These are phyloP conservation scores for Pomatorhinus ruficollis DNA, from an alignment of 2,113 vertebrate genomes.

Conservation along the genomic window DNA sequence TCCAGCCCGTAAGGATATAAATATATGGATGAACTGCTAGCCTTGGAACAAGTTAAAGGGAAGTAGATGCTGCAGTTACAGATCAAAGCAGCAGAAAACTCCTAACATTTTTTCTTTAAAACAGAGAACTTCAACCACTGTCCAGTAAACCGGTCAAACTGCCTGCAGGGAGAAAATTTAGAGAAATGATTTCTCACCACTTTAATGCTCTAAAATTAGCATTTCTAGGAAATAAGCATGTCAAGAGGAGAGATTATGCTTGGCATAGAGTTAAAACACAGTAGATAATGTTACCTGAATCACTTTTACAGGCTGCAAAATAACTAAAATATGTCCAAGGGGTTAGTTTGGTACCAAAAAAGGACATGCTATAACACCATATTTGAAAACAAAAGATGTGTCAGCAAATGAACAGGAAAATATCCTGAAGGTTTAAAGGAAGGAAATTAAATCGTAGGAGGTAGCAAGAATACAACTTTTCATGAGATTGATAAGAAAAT, in stretches of 20 bases:
- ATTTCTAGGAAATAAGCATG: not conserved
- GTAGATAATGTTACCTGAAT: not conserved
- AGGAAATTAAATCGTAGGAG: slow-evolving; percentile 19
- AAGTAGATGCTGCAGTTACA: not conserved
- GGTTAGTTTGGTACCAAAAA: not conserved
- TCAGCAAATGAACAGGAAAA: slow-evolving; percentile 50
- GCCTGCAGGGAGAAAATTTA: not conserved
- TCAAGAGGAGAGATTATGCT: not conserved
- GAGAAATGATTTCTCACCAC: not conserved
- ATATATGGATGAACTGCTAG: slow-evolving; percentile 27
- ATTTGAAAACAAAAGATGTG: slow-evolving; percentile 30
- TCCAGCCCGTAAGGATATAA: not conserved
- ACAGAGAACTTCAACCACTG: not conserved
- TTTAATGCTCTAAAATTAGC: slow-evolving; percentile 11
- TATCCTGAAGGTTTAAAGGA: slow-evolving; percentile 43
- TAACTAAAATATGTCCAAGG: not conserved
- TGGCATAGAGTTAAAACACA: not conserved
- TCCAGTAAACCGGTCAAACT: not conserved
- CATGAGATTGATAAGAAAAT: slow-evolving; percentile 18
- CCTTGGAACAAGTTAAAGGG: slow-evolving; percentile 6
- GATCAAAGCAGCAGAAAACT: slow-evolving; percentile 32
- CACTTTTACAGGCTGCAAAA: not conserved
- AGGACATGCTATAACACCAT: not conserved
- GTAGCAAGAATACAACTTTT: not conserved
- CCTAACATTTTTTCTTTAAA: not conserved